Base-by-base conservation (phyloP, 1,140 invertebrate genomes). In the Sminthurides bifidus region DNA sequence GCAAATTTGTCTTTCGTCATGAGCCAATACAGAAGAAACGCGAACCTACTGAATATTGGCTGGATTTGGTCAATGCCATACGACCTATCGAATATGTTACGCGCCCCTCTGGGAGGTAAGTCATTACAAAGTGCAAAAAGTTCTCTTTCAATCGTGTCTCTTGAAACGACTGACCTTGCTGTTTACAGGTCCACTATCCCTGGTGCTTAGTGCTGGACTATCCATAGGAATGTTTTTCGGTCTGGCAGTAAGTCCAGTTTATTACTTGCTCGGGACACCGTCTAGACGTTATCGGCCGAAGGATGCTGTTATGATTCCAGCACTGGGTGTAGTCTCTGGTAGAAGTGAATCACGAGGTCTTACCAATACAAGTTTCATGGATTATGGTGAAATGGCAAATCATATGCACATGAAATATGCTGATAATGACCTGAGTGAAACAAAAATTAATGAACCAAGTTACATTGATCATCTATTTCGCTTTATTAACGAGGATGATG, bases 61-160 rank as follows among this genome's bases (percentile, higher is more conserved):
- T 58, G 35, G 21, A 58, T 60, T 49, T 56, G 33, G 2, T 59
- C 63, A 0, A 12, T 63, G 15, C 63, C 63, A 6, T 65, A 50
- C 15, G 63, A 65, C 37, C 46, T 65, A 35, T 40, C 52, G 1
- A 65, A 65, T 48, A 65, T 57, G 14, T 29, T 64, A 10, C 0
- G 59, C 45, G 45, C 59, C 8, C 59, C 59, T 31, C 26, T 61
- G 12, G 59, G n/a, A 15, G 59, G 46, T 49, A 6, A 4, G 43
- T n/a, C n/a, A 23, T 8, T 41, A 8, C 8, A 12, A 12, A 41
- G 6, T 41, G 15, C 40, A 41, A 12, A 37, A 37, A 37, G 33
- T 17, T 12, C 17, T 37, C 12, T 12, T 37, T 37, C 12, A 12
- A 37, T 37, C 17, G 12, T 12, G 17, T 37, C 33, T 17, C 17